These are phyloP conservation scores for Monomorium pharaonis DNA, from an alignment of 1,140 invertebrate genomes.

Conservation along the genomic window DNA sequence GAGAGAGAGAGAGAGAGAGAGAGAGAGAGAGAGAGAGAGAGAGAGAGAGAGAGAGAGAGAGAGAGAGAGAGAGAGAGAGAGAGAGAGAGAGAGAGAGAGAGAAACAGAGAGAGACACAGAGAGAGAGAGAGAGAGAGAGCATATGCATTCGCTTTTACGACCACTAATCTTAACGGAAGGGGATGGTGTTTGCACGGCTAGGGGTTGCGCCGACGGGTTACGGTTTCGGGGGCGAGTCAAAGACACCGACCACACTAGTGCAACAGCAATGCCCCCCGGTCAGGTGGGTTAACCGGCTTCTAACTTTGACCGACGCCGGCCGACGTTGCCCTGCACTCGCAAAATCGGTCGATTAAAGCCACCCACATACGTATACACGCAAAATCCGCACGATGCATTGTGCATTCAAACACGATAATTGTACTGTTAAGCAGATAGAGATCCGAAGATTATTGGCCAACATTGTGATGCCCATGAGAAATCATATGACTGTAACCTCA, in stretches of 20 bases:
- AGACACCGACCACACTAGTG: slow-evolving; percentile 39
- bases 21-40: neutral
- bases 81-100: neutral
- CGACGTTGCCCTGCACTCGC: slow-evolving; percentile 2
- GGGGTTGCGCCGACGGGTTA: slow-evolving; percentile 2
- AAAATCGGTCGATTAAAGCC: slow-evolving; percentile 60
- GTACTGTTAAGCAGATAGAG: neutral
- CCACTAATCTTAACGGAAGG: slow-evolving; percentile 47
- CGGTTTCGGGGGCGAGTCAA: slow-evolving; percentile 33
- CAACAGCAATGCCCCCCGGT: slow-evolving; percentile 47
- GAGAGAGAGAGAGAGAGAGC: neutral
- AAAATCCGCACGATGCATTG: slow-evolving; percentile 17
- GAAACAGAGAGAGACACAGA: too few relatives aligned
- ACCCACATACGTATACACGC: neutral
- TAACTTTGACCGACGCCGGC: slow-evolving; percentile 51
- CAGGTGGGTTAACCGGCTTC: slow-evolving; percentile 58
- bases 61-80: neutral
- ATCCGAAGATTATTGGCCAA: neutral
- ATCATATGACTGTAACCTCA: neutral
- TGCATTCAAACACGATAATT: slow-evolving; percentile 26
- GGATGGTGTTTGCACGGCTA: slow-evolving; percentile 19
- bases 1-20: neutral
- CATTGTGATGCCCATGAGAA: neutral
- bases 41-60: neutral
- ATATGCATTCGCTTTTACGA: neutral